Base-by-base conservation (phyloP, 2,797 vertebrate species). In the Remorina albescens region DNA sequence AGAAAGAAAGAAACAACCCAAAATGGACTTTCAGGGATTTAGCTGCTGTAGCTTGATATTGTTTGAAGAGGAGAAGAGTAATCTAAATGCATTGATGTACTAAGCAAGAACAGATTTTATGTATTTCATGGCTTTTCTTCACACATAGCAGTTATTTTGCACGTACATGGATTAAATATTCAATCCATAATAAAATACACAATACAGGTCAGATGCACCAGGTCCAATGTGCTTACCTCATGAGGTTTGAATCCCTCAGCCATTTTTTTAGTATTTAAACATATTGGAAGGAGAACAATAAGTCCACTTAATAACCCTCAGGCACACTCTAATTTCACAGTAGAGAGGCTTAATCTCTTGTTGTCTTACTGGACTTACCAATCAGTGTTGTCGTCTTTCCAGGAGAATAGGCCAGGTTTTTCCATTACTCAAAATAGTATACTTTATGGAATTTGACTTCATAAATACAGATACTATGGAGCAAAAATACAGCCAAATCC, bases 21-120 rank as follows among this genome's bases (percentile, higher is more conserved):
- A 67, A 74, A 59, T 39, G 32, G 55, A 59, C 73, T 80, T 88
- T 81, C 30, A 74, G 67, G 60, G 66, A 82, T 74, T 59, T 76
- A 65, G 66, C 53, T 73, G 46, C 26, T 65, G 61, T 4, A 8
- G 66, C 39, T 67, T 74, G 19, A 78, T 60, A 71, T 56, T 58
- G 65, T 67, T 42, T 67, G 26, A 44, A 28, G 30, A 56, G 9
- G 36, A 58, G n/a, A 32, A n/a, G 53, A 59, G 2, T 47, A 36
- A 69, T 30, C 39, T 70, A 42, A 75, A 68, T 46, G 58, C 18
- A 51, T 12, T 57, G 42, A 57, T 25, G 32, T 50, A 60, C 76
- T 64, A 37, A 63, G 8, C 5, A 51, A 39, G 7, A 37, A 67
- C 50, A 60, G 25, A 44, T 47, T 70, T 30, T 8, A 42, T 50